Evolutionary conservation across 2,113 vertebrate species (phyloP).

Genomic region (Sylvilagus bachmani): DNA sequence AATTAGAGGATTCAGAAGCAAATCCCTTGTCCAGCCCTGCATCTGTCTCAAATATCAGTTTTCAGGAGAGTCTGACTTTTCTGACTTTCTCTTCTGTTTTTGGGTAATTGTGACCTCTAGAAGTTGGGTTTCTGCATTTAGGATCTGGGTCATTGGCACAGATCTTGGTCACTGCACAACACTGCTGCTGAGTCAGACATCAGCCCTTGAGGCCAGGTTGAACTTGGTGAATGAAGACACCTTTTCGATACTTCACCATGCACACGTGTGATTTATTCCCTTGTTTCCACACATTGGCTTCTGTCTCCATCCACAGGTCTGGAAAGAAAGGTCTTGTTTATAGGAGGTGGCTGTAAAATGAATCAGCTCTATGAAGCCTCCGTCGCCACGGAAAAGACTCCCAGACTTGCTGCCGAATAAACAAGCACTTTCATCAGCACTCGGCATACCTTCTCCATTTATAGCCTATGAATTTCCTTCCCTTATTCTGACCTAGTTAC

Average conservation of each 20-base stretch:
- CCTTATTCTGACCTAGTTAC: neutral
- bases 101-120: neutral
- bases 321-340: constrained; percentile 34
- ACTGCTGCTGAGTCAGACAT: neutral
- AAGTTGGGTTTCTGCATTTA: neutral
- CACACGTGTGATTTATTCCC: neutral
- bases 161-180: neutral
- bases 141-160: neutral
- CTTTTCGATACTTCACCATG: neutral
- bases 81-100: neutral
- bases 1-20: neutral
- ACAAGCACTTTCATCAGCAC: neutral
- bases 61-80: constrained; percentile 29
- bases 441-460: neutral
- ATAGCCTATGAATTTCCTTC: neutral
- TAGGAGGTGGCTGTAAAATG: neutral
- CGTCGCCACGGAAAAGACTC: neutral
- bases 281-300: constrained; percentile 2
- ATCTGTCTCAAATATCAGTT: neutral
- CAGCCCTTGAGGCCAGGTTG: neutral
- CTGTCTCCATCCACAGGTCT: neutral
- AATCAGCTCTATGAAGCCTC: neutral
- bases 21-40: neutral
- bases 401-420: neutral
- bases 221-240: neutral